Evolutionary conservation across 2,888 invertebrate genomes (phyloP), one percentile per base, ranked within the genome.

Genomic region (Miltochrista miniata): DNA sequence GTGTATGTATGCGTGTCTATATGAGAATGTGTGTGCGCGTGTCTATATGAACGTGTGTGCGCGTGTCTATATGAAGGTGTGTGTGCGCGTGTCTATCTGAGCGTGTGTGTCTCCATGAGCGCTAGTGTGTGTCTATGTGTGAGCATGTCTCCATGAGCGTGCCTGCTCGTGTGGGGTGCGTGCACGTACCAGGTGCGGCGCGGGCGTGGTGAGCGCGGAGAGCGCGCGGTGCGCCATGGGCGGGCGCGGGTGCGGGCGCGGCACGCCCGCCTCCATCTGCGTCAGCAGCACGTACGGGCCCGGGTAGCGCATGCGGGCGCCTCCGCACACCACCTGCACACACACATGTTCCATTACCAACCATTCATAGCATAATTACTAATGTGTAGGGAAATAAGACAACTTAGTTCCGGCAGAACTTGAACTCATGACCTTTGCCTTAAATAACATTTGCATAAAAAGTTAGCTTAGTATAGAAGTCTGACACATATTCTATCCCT

Each of bases 291-390:
- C 98, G 90, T 98, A 99, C 87, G 97, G 96, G 56, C 97, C 95
- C 43, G 99, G 99, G 92, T 99, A 99, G 62, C 97, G 95, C 97
- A 99, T 97, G 81, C 97, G 95, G 57, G 97, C 96, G 44, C 98
- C 98, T 75, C 97, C 98, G 83, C 94, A 93, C 63, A 94, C 81
- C 67, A 94, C 95, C 91, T 95, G 79, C 38, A 9, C 1, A 9
- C 11, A 35, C 9, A 24, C 34, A 12, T 24, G 18, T 5, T 5
- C 2, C 5, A 5, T 24, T 24, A 24, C 2, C 5, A 24, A 4
- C 2, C 18, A 24, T 24, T 24, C 18, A 24, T n/a, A n/a, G n/a
- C n/a, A n/a, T n/a, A n/a, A n/a, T n/a, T n/a, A n/a, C n/a, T n/a
- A 24, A 4, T 24, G 18, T 24, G 3, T 4, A 24, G 18, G 3